Evolutionary conservation across 2,888 invertebrate genomes (phyloP), one percentile per base, ranked within the genome.

Genomic region (Notodonta ziczac): DNA sequence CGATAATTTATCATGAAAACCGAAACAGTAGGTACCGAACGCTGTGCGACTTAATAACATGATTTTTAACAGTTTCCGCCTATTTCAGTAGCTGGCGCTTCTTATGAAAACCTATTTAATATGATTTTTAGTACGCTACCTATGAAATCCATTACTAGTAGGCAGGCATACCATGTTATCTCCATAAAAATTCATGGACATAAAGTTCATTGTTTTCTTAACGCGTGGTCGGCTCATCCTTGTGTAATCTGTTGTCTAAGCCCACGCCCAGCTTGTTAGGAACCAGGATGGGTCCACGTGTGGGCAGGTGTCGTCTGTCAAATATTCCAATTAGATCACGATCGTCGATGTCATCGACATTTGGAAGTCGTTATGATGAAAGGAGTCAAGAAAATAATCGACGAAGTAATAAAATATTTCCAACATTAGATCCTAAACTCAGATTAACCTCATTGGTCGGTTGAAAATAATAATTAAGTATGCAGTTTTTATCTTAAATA

Each of bases 261-360:
- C 56, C 56, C 56, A 56, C 56, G 56, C 56, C 40, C 40, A 44
- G 4, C 24, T 56, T 54, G 54, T 54, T 8, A 52, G 32, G 56
- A 44, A 44, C 14, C 56, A 56, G 56, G 56, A 56, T 56, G 56
- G 44, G 56, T 9, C 24, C 13, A 10, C 44, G 40, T 44, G 56
- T 56, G 24, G 56, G 56, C 24, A 14, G 56, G 24, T 55, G 14
- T 55, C n/a, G 56, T 56, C 56, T 56, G 42, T 24, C 44, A 40
- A 55, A 55, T 56, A 56, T 56, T 56, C 16, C 44, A 56, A 56
- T 56, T 56, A 24, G 44, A 42, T 56, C 56, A 56, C 42, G 13
- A 56, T 7, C 14, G 0, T 2, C 16, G 42, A 56, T 56, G 56
- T 56, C 56, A 42, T 24, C 56, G 44, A 56, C 56, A 44, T 12